Conservation (phyloP, 2,888 invertebrate species). For the Watsonalla binaria region DNA sequence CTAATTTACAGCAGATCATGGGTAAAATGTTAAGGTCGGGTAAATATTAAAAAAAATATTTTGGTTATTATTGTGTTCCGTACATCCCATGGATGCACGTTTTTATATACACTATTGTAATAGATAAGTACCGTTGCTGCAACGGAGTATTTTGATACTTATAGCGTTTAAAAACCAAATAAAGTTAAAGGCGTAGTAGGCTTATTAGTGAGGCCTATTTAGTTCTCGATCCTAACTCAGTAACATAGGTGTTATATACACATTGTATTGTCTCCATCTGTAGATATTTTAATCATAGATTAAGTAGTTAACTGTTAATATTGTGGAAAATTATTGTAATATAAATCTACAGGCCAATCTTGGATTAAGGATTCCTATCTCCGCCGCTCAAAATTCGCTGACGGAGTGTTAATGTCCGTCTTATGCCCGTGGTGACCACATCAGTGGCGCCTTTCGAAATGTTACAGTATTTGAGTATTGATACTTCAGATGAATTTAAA, state of each 20-base stretch:
- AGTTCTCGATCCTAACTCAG: background rate
- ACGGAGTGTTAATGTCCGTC: too few relatives aligned
- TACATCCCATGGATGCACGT: background rate
- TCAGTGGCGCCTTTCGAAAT: too few relatives aligned
- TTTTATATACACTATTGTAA: background rate
- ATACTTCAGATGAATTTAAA: too few relatives aligned
- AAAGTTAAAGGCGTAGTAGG: background rate
- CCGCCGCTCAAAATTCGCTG: too few relatives aligned
- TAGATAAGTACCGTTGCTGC: background rate
- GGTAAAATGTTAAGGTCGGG: too few relatives aligned
- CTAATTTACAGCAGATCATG: too few relatives aligned
- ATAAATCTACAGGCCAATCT: too few relatives aligned
- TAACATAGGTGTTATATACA: background rate
- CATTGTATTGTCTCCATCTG: background rate
- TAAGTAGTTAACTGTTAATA: slow-evolving; percentile 9
- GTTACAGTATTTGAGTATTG: too few relatives aligned
- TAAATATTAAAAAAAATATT: too few relatives aligned
- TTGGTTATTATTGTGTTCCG: too few relatives aligned
- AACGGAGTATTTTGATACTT: background rate
- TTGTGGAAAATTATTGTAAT: background rate
- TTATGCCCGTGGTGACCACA: too few relatives aligned
- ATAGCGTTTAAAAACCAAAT: slow-evolving; percentile 1
- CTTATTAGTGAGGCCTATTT: background rate
- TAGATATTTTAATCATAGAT: slow-evolving; percentile 3
- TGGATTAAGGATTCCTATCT: too few relatives aligned